These are phyloP conservation scores for Halictus rubicundus DNA, from an alignment of 1,140 invertebrate species.

Conservation along the genomic window DNA sequence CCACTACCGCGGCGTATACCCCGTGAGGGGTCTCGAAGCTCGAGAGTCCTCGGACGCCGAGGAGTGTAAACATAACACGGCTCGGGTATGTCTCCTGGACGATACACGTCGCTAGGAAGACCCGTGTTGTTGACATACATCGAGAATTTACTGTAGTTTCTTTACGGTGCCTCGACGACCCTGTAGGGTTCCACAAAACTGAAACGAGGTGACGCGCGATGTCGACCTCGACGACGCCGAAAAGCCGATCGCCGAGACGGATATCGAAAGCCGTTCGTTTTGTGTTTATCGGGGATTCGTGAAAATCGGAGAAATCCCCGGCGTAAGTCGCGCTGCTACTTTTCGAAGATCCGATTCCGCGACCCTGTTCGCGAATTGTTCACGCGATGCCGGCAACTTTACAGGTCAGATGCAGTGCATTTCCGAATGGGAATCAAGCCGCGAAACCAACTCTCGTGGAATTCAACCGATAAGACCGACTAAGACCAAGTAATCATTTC, in stretches of 20 bases:
- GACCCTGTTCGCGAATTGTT: conserved; percentile 17
- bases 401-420: background rate
- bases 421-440: conserved; percentile 5
- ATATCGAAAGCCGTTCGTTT: conserved; percentile 6
- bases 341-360: background rate
- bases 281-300: background rate
- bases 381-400: conserved; percentile 16
- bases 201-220: background rate
- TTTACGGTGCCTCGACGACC: too few relatives aligned
- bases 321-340: background rate
- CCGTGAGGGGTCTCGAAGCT: too few relatives aligned
- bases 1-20: too few relatives aligned
- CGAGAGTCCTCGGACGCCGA: too few relatives aligned
- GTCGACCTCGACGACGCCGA: too few relatives aligned
- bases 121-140: too few relatives aligned
- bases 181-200: background rate
- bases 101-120: too few relatives aligned
- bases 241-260: background rate
- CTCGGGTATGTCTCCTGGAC: too few relatives aligned
- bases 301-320: background rate
- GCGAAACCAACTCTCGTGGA: conserved; percentile 18
- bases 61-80: too few relatives aligned
- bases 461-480: conserved; percentile 22
- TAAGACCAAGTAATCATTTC: too few relatives aligned
- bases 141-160: too few relatives aligned